Percentiles rank a stretch among this genome's conserved stretches.
These are phyloP conservation scores for Tortricodes alternella DNA, from an alignment of 2,888 invertebrate genomes.

Conservation along the genomic window DNA sequence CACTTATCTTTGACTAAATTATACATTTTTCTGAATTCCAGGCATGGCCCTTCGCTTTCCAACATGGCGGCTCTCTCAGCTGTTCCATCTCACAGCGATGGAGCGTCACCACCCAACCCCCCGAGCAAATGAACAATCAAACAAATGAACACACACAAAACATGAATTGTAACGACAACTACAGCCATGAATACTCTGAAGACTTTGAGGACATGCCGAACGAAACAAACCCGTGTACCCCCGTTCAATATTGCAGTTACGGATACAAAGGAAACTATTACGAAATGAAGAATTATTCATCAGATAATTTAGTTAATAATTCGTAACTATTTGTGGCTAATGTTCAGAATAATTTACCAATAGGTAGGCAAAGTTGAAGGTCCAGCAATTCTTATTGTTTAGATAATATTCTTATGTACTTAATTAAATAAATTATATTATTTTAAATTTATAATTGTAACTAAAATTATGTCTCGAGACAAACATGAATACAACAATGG, in stretches of 20 bases:
- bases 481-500: no score
- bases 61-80: constrained; percentile 81
- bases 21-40: constrained; percentile 66
- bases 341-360: not conserved
- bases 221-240: constrained; percentile 45
- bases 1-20: no score
- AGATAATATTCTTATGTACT: not conserved
- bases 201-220: constrained; percentile 66
- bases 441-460: constrained; percentile 1
- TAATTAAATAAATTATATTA: constrained; percentile 19
- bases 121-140: constrained; percentile 39
- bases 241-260: constrained; percentile 67
- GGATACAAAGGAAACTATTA: constrained; percentile 72
- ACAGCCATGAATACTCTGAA: constrained; percentile 62
- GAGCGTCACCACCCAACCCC: constrained; percentile 58
- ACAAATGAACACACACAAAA: constrained; percentile 38
- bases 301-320: constrained; percentile 65
- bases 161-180: constrained; percentile 44
- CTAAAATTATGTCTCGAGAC: no score
- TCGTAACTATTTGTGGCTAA: constrained; percentile 12
- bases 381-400: not conserved
- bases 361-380: no score
- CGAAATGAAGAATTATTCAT: constrained; percentile 63
- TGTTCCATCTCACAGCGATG: constrained; percentile 73
- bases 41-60: constrained; percentile 93